Conservation (phyloP, 2,113 vertebrate genomes). For the Prietella phreatophila region DNA sequence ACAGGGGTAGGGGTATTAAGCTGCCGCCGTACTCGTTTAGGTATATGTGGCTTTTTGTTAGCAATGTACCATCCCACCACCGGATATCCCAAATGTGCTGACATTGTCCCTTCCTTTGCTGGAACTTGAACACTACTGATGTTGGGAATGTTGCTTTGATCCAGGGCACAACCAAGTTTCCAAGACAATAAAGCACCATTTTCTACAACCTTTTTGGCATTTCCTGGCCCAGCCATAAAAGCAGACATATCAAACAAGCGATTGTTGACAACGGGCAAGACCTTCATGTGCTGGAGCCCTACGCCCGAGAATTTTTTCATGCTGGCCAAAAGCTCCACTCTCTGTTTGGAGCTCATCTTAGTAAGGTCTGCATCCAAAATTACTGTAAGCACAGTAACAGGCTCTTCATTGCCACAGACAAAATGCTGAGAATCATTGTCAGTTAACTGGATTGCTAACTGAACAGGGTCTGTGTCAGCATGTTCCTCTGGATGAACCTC, state of each 20-base stretch:
- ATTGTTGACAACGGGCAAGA: constrained; percentile 96
- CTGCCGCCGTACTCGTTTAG: constrained; percentile 86
- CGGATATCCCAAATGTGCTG: constrained; percentile 89
- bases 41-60: constrained; percentile 91
- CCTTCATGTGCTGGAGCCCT: constrained; percentile 86
- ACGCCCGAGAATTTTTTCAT: constrained; percentile 92
- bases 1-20: constrained; percentile 90
- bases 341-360: constrained; percentile 90
- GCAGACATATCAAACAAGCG: constrained; percentile 97
- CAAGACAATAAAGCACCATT: constrained; percentile 93
- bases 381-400: constrained; percentile 90
- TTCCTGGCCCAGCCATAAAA: constrained; percentile 97
- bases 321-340: constrained; percentile 81
- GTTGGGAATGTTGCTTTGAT: constrained; percentile 88
- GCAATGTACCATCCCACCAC: constrained; percentile 99
- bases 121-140: constrained; percentile 88
- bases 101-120: constrained; percentile 93
- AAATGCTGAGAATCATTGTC: constrained; percentile 70
- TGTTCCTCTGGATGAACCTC: constrained; percentile 94
- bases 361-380: constrained; percentile 95
- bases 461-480: constrained; percentile 75
- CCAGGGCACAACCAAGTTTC: constrained; percentile 92
- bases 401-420: constrained; percentile 80
- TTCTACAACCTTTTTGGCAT: constrained; percentile 97
- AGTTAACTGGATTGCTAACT: constrained; percentile 63